phyloP scores from a whole-genome alignment of 2,888 invertebrate genomes.

The Alentia gelatinosa region DNA sequence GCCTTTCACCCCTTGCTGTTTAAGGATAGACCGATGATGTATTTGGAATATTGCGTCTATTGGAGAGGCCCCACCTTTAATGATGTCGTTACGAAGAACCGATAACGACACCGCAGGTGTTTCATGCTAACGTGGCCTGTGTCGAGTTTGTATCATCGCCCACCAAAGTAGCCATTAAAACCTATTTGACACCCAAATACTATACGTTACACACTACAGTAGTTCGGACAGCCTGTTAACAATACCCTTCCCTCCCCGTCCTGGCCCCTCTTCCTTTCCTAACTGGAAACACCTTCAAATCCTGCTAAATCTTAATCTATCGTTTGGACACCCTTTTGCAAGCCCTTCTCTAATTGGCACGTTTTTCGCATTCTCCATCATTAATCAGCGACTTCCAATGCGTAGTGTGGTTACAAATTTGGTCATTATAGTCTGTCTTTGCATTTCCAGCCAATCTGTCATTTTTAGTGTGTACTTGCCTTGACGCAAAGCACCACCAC shows the following conservation, averaged over 20 bases:
- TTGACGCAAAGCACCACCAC: not conserved
- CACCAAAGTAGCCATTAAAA: not conserved
- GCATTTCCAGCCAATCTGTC: slow-evolving; percentile 33
- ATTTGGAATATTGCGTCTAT: not conserved
- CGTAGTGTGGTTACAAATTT: slow-evolving; percentile 27
- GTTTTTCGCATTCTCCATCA: not conserved
- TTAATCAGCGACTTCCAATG: not conserved
- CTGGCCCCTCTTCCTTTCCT: not conserved
- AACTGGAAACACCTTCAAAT: not conserved
- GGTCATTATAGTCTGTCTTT: slow-evolving; percentile 14
- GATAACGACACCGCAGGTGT: not conserved
- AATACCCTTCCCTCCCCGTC: not conserved
- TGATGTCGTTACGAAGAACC: not conserved
- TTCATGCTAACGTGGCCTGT: not conserved
- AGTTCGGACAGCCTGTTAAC: not conserved
- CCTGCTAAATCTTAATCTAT: not conserved
- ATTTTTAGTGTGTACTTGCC: slow-evolving; percentile 12
- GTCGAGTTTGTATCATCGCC: not conserved
- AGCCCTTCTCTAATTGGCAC: not conserved
- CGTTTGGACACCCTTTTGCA: not conserved
- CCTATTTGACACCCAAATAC: not conserved
- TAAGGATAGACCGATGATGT: no score
- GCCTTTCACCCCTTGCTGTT: no score
- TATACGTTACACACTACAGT: not conserved
- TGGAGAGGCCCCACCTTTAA: not conserved